phyloP scores from a whole-genome alignment of 1,140 invertebrate species.

The Penaeus vannamei region DNA sequence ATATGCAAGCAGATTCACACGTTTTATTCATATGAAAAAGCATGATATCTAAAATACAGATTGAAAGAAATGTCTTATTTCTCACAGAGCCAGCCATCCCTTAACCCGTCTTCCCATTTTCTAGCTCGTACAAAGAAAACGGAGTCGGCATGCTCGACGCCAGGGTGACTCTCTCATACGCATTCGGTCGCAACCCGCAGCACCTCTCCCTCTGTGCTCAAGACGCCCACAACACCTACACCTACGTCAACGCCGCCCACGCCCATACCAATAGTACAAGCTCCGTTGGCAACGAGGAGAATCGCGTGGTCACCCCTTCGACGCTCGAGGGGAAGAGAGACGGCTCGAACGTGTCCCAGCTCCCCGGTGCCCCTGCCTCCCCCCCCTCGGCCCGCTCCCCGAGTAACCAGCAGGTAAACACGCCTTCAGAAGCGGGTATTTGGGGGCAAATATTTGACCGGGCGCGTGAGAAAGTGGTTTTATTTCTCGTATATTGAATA shows the following conservation, averaged over 20 bases:
- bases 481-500: too few species aligned
- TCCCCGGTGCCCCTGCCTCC: not conserved
- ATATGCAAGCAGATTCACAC: too few species aligned
- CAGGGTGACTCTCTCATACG: constrained; percentile 44
- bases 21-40: too few species aligned
- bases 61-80: too few species aligned
- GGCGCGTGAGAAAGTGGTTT: too few species aligned
- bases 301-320: not conserved
- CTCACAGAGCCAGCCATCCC: not conserved
- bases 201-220: constrained; percentile 36
- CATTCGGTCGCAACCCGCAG: constrained; percentile 1
- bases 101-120: not conserved
- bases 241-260: constrained; percentile 33
- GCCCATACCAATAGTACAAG: not conserved
- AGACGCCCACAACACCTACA: constrained; percentile 9
- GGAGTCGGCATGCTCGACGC: constrained; percentile 44
- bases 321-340: not conserved
- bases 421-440: too few species aligned
- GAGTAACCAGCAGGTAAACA: too few species aligned
- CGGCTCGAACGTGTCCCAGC: too few species aligned
- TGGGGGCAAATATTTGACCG: too few species aligned
- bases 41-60: too few species aligned
- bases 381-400: not conserved
- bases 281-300: not conserved
- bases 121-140: constrained; percentile 51